Percentiles rank a stretch among this genome's conserved stretches.
phyloP scores from a whole-genome alignment of 1,140 invertebrate species.

The Drosophila lacertosa region DNA sequence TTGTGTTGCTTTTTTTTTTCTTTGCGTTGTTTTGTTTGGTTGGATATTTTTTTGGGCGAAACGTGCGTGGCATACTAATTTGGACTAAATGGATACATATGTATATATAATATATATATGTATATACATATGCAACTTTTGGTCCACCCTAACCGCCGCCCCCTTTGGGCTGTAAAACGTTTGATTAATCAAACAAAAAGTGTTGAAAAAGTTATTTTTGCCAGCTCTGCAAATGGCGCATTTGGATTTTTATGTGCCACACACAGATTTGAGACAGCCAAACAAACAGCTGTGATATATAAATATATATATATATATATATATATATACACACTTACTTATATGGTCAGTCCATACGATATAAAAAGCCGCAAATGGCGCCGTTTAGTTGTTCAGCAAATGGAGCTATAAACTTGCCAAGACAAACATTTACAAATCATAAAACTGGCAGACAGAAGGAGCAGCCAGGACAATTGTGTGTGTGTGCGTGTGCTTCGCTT shows the following conservation, averaged over 20 bases:
- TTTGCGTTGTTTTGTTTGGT: slow-evolving; percentile 33
- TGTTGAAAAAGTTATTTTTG: slow-evolving; percentile 81
- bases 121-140: slow-evolving; percentile 4
- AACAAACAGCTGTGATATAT: slow-evolving; percentile 12
- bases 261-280: slow-evolving; percentile 53
- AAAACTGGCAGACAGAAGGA: slow-evolving; percentile 46
- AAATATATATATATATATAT: slow-evolving; percentile 6
- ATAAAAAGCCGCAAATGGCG: slow-evolving; percentile 70
- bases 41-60: slow-evolving; percentile 44
- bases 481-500: too few species aligned
- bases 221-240: slow-evolving; percentile 72
- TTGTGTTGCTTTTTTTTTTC: slow-evolving; percentile 38
- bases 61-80: slow-evolving; percentile 81
- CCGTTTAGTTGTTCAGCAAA: slow-evolving; percentile 48
- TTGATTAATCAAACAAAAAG: slow-evolving; percentile 79
- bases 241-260: slow-evolving; percentile 73
- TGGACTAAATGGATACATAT: slow-evolving; percentile 62
- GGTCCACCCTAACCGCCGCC: not conserved
- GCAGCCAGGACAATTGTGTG: slow-evolving; percentile 4
- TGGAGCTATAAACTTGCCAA: slow-evolving; percentile 71
- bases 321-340: not conserved
- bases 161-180: slow-evolving; percentile 36
- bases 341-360: slow-evolving; percentile 44
- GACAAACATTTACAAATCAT: slow-evolving; percentile 78
- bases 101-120: slow-evolving; percentile 4